A percentile compares a stretch with the other conserved stretches of the same genome.
phyloP scores from a whole-genome alignment of 1,140 invertebrate species.

The Aphaenogaster rudis region DNA sequence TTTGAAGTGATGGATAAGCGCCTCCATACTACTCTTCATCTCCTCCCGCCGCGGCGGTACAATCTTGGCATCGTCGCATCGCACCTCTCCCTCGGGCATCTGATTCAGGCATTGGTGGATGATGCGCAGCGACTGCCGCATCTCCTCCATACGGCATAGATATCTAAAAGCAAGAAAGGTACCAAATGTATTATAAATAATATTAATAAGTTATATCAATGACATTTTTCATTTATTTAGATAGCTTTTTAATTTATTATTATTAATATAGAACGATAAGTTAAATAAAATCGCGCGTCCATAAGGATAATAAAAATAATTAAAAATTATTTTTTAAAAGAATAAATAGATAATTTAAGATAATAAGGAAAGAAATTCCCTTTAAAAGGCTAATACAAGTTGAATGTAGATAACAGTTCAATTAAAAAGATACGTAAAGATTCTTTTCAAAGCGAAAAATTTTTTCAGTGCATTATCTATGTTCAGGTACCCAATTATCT shows the following conservation, averaged over 20 bases:
- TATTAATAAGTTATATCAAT: not conserved
- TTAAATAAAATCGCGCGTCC: not conserved
- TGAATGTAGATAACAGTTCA: not conserved
- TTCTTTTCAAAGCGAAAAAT: not conserved
- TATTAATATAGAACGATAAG: not conserved
- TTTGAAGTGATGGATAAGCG: constrained; percentile 99
- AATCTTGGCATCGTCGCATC: constrained; percentile 98
- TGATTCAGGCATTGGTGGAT: constrained; percentile 98
- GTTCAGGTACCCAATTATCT: not conserved
- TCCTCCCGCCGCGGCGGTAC: constrained; percentile 95
- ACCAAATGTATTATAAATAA: not conserved
- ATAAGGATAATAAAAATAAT: not conserved
- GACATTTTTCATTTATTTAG: not conserved
- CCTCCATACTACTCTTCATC: constrained; percentile 99
- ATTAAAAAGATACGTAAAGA: not conserved
- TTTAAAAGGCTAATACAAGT: not conserved
- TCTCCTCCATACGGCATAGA: constrained; percentile 97
- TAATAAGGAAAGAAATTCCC: not conserved
- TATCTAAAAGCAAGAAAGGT: constrained; percentile 89
- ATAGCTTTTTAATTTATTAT: not conserved
- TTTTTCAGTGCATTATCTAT: not conserved
- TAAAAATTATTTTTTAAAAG: not conserved
- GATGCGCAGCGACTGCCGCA: constrained; percentile 97
- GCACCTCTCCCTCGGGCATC: constrained; percentile 98
- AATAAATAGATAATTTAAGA: constrained; percentile 4